These are phyloP conservation scores for Ichneumoninae sp. DNA, from an alignment of 2,888 invertebrate species.

Conservation along the genomic window DNA sequence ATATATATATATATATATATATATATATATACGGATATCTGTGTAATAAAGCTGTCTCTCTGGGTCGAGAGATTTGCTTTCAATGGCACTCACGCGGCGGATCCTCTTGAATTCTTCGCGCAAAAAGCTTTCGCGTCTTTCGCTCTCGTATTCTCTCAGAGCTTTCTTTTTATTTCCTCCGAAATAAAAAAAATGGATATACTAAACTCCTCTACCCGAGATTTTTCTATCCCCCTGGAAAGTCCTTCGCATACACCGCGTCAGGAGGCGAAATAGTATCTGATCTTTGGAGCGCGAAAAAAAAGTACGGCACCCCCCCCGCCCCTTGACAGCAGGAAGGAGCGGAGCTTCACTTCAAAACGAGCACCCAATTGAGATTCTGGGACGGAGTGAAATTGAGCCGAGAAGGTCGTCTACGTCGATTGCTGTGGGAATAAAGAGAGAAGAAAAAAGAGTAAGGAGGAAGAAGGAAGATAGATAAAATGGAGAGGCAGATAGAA, in stretches of 20 bases:
- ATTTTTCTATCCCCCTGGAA: background rate
- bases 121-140: slow-evolving; percentile 18
- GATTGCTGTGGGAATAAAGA: slow-evolving; percentile 63
- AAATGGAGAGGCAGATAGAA: slow-evolving; percentile 43
- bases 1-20: background rate
- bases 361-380: slow-evolving; percentile 68
- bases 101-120: slow-evolving; percentile 18
- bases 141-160: slow-evolving; percentile 3
- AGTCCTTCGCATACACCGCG: background rate
- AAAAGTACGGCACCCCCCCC: slow-evolving; percentile 37
- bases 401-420: slow-evolving; percentile 65
- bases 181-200: background rate
- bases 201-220: background rate
- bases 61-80: slow-evolving; percentile 44
- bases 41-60: slow-evolving; percentile 17
- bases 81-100: slow-evolving; percentile 26
- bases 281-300: slow-evolving; percentile 29
- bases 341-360: slow-evolving; percentile 59
- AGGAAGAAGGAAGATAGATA: background rate
- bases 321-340: slow-evolving; percentile 36
- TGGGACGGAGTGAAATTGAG: slow-evolving; percentile 64
- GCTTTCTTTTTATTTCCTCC: background rate
- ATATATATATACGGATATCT: background rate
- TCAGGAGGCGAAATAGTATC: slow-evolving; percentile 1
- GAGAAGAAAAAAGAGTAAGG: background rate